Conservation (phyloP, 2,113 vertebrate species). For the Deroptyus accipitrinus region DNA sequence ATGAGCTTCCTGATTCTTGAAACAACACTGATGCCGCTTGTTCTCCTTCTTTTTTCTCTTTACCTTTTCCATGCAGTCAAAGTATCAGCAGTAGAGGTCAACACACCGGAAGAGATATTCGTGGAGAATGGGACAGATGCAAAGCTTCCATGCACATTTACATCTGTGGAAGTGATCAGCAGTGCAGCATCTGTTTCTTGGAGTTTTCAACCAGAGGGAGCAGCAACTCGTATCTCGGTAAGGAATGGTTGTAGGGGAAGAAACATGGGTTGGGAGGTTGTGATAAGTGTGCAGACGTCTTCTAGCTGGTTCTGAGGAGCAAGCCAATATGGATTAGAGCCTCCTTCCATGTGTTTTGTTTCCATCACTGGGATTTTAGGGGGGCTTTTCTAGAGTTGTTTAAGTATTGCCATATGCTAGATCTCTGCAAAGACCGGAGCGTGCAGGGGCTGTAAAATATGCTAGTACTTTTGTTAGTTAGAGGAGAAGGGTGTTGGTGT, state of each 20-base stretch:
- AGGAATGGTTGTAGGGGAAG: background rate
- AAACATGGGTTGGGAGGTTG: background rate
- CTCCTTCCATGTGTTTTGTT: background rate
- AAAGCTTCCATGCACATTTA: slow-evolving; percentile 85
- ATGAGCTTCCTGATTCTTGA: background rate
- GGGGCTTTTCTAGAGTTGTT: background rate
- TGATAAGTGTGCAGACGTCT: background rate
- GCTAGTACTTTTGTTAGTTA: background rate
- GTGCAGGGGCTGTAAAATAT: background rate
- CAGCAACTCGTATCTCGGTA: slow-evolving; percentile 71
- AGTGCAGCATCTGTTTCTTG: slow-evolving; percentile 80
- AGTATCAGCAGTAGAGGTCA: slow-evolving; percentile 79
- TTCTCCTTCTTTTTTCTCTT: slow-evolving; percentile 10
- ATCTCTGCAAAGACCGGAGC: background rate
- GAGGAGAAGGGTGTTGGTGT: background rate
- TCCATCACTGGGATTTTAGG: background rate
- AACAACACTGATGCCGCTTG: background rate
- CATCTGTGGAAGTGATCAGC: slow-evolving; percentile 79
- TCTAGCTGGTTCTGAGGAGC: background rate
- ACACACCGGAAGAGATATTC: slow-evolving; percentile 79
- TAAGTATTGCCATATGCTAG: background rate
- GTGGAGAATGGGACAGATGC: slow-evolving; percentile 89
- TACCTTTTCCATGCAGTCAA: slow-evolving; percentile 16
- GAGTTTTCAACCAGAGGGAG: slow-evolving; percentile 82
- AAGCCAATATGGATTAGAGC: background rate